Evolutionary conservation across 2,797 vertebrate species (phyloP).

Genomic region (Eidolon dupreanum): DNA sequence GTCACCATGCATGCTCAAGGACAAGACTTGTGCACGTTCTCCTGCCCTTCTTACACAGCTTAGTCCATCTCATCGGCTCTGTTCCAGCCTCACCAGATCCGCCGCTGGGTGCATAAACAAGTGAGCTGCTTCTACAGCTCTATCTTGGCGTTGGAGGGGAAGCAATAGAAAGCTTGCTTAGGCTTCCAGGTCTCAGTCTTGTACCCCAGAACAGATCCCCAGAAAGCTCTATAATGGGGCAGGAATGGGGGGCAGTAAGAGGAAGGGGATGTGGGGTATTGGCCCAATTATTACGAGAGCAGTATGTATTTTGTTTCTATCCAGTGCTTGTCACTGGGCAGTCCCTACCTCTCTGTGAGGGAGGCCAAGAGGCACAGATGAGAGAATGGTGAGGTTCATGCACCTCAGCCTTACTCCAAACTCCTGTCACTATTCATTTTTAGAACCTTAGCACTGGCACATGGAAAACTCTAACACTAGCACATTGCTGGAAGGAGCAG

Average conservation of each 20-base stretch:
- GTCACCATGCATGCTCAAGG: not conserved
- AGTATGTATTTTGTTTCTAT: not conserved
- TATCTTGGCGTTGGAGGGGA: not conserved
- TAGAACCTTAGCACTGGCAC: not conserved
- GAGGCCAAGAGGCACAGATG: not conserved
- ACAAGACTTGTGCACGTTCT: too few species aligned
- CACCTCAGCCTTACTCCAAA: not conserved
- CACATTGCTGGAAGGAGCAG: not conserved
- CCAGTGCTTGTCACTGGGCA: not conserved
- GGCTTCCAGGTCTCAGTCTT: not conserved
- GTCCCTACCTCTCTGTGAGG: not conserved
- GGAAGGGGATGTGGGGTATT: too few species aligned
- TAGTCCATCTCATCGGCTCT: not conserved
- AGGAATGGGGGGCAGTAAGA: not conserved
- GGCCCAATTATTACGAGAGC: not conserved
- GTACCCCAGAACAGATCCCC: not conserved
- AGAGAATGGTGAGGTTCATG: not conserved
- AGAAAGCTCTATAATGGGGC: not conserved
- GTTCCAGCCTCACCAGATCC: not conserved
- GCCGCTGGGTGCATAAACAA: not conserved
- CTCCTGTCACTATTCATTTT: not conserved
- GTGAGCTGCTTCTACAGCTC: rapidly evolving
- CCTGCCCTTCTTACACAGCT: not conserved
- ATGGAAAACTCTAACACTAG: not conserved
- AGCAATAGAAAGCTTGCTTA: not conserved